Percentiles rank a stretch among this genome's conserved stretches.
These are phyloP conservation scores for Deroplatys truncata DNA, from an alignment of 2,888 invertebrate species.

Conservation along the genomic window DNA sequence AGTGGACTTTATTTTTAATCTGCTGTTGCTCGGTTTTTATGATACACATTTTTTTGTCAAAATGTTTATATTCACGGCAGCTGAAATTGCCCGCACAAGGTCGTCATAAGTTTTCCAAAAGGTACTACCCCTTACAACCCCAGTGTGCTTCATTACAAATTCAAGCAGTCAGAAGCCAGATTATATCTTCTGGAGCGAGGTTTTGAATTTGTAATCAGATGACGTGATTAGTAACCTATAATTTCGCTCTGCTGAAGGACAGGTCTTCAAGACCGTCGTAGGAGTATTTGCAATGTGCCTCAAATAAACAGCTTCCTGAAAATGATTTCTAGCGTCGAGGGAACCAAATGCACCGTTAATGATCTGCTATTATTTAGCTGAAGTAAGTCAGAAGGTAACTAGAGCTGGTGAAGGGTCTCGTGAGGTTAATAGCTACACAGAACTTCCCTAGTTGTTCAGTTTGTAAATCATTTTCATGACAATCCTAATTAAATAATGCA, in stretches of 20 bases:
- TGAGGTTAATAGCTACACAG: neutral
- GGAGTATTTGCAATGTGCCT: neutral
- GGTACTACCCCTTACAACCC: neutral
- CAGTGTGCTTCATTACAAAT: conserved; percentile 1
- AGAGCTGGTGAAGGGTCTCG: neutral
- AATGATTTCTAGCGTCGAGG: neutral
- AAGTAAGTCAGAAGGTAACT: neutral
- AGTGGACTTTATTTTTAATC: neutral
- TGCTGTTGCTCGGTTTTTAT: neutral
- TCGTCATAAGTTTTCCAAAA: neutral
- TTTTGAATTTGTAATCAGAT: conserved; percentile 13
- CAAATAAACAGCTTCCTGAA: neutral
- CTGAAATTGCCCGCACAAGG: neutral
- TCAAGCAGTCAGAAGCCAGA: neutral
- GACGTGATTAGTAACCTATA: conserved; percentile 9
- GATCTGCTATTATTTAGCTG: neutral
- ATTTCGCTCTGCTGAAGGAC: neutral
- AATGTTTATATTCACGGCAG: neutral
- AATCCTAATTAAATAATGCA: neutral
- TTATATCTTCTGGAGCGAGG: neutral
- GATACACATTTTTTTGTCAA: neutral
- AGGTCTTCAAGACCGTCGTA: neutral
- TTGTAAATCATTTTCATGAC: neutral
- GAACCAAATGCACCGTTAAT: neutral
- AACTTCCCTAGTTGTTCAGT: neutral